Conservation (phyloP, 2,113 vertebrate species). For the Oxyruncus cristatus region DNA sequence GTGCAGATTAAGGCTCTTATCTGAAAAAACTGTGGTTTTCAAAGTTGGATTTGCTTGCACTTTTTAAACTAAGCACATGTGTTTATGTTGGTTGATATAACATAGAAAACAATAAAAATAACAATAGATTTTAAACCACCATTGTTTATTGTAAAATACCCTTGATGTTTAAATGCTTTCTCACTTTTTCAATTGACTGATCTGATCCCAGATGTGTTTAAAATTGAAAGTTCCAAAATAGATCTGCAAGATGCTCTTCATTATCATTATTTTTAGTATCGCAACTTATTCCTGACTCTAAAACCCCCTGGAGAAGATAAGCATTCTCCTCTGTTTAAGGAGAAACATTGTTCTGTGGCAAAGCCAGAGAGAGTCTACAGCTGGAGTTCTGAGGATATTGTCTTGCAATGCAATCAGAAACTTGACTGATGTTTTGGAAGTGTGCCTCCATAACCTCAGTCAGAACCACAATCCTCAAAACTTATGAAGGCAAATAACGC, state of each 20-base stretch:
- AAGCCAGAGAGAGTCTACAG: background rate
- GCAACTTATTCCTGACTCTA: background rate
- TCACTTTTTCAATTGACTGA: background rate
- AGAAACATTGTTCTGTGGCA: background rate
- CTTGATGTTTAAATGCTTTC: background rate
- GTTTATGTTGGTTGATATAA: background rate
- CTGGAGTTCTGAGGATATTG: background rate
- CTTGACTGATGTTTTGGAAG: background rate
- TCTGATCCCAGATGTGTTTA: background rate
- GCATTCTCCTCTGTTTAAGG: background rate
- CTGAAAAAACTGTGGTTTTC: background rate
- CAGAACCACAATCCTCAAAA: background rate
- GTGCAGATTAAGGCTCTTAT: background rate
- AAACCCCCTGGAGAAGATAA: background rate
- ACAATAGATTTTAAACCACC: rapidly evolving
- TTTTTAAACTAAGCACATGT: background rate
- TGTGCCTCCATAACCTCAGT: background rate
- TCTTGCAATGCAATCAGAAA: background rate
- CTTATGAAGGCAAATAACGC: background rate
- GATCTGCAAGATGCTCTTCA: background rate
- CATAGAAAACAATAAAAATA: background rate
- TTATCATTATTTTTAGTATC: background rate
- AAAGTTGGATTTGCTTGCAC: background rate
- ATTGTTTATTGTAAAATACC: background rate
- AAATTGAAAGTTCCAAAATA: background rate